phyloP scores from a whole-genome alignment of 30 jellyfish, hydroid and myxozoan genomes.

The Chrysaora quinquecirrha region DNA sequence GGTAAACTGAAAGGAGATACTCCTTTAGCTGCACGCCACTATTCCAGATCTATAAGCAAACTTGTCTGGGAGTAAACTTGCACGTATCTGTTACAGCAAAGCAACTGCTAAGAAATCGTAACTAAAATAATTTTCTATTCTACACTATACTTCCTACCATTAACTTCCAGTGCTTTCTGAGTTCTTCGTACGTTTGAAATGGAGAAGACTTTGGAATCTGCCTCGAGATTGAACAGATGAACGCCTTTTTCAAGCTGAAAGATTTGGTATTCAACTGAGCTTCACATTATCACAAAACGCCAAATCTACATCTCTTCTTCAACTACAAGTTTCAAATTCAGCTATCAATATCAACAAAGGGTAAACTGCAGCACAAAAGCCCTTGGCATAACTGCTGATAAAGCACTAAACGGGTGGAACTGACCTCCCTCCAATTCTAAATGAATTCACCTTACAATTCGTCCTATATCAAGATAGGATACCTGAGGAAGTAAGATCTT shows the following conservation, averaged over 20 bases:
- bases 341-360: no score
- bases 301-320: background rate
- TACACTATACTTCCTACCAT: slow-evolving; percentile 52
- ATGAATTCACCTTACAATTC: background rate
- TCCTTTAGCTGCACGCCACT: no score
- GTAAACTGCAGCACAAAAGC: no score
- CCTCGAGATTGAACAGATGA: slow-evolving; percentile 57
- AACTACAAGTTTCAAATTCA: background rate
- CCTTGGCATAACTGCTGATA: background rate
- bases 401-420: background rate
- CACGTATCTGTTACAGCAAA: no score
- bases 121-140: no score
- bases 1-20: no score
- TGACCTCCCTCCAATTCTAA: background rate
- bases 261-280: background rate
- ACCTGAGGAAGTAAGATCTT: no score
- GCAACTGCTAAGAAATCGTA: no score
- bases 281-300: background rate
- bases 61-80: no score
- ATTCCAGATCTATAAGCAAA: no score
- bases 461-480: no score
- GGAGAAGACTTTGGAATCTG: slow-evolving; percentile 68
- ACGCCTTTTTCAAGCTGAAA: slow-evolving; percentile 58
- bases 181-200: slow-evolving; percentile 49
- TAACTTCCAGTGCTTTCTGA: slow-evolving; percentile 84